These are phyloP conservation scores for Molossus alvarezi DNA, from an alignment of 2,797 vertebrate genomes.

Conservation along the genomic window DNA sequence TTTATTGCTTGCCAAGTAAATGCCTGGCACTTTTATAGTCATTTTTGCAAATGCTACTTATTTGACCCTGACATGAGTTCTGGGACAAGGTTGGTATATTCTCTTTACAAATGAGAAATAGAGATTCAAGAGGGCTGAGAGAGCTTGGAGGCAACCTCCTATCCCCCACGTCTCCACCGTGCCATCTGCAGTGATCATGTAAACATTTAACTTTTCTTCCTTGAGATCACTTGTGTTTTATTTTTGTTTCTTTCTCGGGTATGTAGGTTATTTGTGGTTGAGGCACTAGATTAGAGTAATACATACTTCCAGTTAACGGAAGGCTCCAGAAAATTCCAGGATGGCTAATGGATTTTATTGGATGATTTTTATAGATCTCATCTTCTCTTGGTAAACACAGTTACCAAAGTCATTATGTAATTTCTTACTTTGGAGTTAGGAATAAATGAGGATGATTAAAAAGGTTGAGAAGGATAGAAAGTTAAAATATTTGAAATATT, in stretches of 20 bases:
- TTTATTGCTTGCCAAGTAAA: not conserved
- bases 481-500: not conserved
- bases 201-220: not conserved
- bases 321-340: not conserved
- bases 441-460: not conserved
- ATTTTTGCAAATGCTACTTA: not conserved
- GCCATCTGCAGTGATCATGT: rapidly evolving
- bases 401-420: not conserved
- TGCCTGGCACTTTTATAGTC: not conserved
- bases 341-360: not conserved
- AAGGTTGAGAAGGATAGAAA: not conserved
- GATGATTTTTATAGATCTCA: not conserved
- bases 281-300: not conserved
- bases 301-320: not conserved
- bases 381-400: not conserved
- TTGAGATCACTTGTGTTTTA: not conserved
- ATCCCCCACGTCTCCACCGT: rapidly evolving
- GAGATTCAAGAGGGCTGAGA: not conserved
- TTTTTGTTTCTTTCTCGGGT: not conserved
- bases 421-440: constrained; percentile 11
- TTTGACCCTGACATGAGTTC: not conserved
- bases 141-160: rapidly evolving
- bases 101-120: not conserved
- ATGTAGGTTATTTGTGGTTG: too few relatives aligned
- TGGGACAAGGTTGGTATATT: not conserved